Percentiles rank a stretch among this genome's conserved stretches.
Evolutionary conservation across 2,797 vertebrate species (phyloP).

Genomic region (Myotis daubentonii): DNA sequence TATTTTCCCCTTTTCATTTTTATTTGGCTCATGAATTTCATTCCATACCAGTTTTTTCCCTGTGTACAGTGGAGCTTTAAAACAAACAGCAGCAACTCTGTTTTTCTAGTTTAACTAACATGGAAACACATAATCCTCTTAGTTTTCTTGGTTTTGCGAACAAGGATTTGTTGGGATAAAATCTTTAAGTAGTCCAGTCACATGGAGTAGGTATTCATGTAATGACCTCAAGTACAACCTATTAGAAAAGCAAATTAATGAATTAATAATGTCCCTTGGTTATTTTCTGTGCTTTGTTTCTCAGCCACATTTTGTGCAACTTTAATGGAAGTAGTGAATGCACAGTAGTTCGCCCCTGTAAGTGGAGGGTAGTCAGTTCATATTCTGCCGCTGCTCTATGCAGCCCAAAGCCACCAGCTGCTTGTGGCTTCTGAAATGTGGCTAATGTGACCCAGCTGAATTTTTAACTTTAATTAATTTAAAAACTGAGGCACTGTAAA

Average conservation of each 20-base stretch:
- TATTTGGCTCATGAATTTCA: constrained; percentile 60
- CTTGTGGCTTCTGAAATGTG: neutral
- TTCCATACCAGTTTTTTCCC: constrained; percentile 12
- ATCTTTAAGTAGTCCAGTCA: constrained; percentile 82
- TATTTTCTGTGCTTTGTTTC: constrained; percentile 53
- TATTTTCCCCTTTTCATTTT: constrained; percentile 18
- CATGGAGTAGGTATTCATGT: constrained; percentile 81
- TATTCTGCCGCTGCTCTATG: neutral
- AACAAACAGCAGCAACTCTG: constrained; percentile 81
- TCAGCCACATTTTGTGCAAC: constrained; percentile 61
- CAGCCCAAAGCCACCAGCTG: neutral
- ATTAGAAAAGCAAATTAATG: constrained; percentile 69
- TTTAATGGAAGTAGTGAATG: neutral
- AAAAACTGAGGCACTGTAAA: neutral
- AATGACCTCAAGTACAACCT: constrained; percentile 75
- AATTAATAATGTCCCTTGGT: constrained; percentile 49
- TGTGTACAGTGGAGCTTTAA: constrained; percentile 72
- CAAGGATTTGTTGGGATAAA: constrained; percentile 84
- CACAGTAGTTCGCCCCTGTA: constrained; percentile 54
- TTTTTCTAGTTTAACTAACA: constrained; percentile 83
- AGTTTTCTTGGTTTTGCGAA: constrained; percentile 84
- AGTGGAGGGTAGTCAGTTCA: constrained; percentile 61
- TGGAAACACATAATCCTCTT: constrained; percentile 86
- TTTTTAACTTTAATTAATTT: constrained; percentile 49
- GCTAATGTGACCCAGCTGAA: neutral